Evolutionary conservation across 1,140 invertebrate genomes (phyloP).

Genomic region (Trialeurodes vaporariorum): DNA sequence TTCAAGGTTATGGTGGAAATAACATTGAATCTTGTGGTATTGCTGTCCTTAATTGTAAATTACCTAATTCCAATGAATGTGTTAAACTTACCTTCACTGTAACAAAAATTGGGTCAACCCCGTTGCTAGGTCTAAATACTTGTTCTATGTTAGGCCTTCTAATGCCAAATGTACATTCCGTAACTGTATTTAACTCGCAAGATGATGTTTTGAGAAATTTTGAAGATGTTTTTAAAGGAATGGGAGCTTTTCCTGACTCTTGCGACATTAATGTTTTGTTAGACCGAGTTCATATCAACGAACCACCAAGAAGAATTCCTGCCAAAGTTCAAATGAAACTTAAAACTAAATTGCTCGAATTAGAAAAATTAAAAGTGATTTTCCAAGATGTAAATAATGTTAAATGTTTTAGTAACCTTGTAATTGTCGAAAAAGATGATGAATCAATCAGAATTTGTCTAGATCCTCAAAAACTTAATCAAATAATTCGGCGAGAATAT

Average conservation of each 20-base stretch:
- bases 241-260: slow-evolving; percentile 8
- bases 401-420: slow-evolving; percentile 29
- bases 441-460: slow-evolving; percentile 29
- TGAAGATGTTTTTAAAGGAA: slow-evolving; percentile 10
- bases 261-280: neutral
- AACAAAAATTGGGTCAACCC: too few species aligned
- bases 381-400: slow-evolving; percentile 13
- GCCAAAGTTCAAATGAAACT: slow-evolving; percentile 2
- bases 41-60: too few species aligned
- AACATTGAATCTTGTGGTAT: too few species aligned
- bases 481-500: slow-evolving; percentile 8
- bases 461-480: slow-evolving; percentile 26
- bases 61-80: too few species aligned
- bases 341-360: slow-evolving; percentile 2
- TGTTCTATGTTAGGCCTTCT: too few species aligned
- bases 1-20: too few species aligned
- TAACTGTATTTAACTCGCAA: too few species aligned
- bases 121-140: too few species aligned
- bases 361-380: neutral
- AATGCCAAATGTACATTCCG: too few species aligned
- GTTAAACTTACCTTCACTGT: too few species aligned
- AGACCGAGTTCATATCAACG: neutral
- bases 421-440: slow-evolving; percentile 29
- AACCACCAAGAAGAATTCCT: slow-evolving; percentile 9
- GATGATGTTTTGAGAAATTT: too few species aligned